phyloP scores from a whole-genome alignment of 2,797 vertebrate genomes.

The Melopsittacus undulatus region DNA sequence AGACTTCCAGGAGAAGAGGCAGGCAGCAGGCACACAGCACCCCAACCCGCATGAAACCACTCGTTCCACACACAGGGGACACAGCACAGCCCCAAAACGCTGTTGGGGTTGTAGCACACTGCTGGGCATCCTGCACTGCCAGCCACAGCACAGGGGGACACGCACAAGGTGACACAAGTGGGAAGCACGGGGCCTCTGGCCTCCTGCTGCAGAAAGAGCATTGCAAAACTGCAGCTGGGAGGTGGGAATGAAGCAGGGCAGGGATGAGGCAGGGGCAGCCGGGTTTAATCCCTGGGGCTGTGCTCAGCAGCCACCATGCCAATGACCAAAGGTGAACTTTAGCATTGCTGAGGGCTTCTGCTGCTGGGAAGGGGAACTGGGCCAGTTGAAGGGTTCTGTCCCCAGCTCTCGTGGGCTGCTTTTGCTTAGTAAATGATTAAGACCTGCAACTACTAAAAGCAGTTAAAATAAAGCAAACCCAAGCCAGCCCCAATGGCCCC shows the following conservation, averaged over 20 bases:
- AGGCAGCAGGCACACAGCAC: not conserved
- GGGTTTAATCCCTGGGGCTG: rapidly evolving
- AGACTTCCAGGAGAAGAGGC: not conserved
- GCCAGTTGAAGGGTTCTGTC: not conserved
- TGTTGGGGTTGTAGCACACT: not conserved
- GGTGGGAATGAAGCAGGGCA: rapidly evolving
- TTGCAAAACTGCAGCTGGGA: not conserved
- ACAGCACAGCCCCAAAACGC: not conserved
- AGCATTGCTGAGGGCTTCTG: not conserved
- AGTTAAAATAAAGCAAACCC: not conserved
- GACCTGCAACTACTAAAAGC: not conserved
- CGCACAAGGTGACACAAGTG: rapidly evolving
- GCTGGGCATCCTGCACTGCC: rapidly evolving
- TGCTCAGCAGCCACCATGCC: rapidly evolving
- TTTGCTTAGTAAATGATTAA: not conserved
- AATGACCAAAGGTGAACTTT: not conserved
- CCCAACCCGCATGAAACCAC: not conserved
- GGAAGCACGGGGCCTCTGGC: not conserved
- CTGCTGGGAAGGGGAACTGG: not conserved
- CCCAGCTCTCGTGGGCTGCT: not conserved
- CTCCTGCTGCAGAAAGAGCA: not conserved
- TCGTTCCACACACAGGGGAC: not conserved
- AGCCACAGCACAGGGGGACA: not conserved
- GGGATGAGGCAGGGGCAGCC: not conserved
- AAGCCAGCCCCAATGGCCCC: rapidly evolving